phyloP scores from a whole-genome alignment of 2,888 invertebrate genomes.

The Nemurella pictetii region DNA sequence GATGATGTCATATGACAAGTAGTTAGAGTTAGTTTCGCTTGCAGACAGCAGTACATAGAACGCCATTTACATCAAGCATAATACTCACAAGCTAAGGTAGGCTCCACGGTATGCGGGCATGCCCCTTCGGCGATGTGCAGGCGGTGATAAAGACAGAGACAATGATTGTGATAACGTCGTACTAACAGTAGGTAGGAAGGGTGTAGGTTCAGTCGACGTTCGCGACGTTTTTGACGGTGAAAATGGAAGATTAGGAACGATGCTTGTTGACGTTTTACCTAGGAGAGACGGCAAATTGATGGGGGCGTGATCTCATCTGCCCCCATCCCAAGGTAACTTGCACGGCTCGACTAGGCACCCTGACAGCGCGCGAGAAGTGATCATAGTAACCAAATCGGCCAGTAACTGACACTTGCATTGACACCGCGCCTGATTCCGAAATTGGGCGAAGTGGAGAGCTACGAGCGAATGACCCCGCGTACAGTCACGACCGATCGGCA shows the following conservation, averaged over 20 bases:
- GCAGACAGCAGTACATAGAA: background rate
- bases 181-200: constrained; percentile 33
- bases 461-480: background rate
- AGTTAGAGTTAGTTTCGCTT: too few relatives aligned
- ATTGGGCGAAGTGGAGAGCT: background rate
- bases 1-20: too few relatives aligned
- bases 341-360: constrained; percentile 4
- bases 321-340: constrained; percentile 7
- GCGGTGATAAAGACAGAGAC: constrained; percentile 47
- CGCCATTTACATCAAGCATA: background rate
- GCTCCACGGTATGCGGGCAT: constrained; percentile 47
- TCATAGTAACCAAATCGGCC: background rate
- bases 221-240: background rate
- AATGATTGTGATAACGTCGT: constrained; percentile 39
- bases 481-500: background rate
- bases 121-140: constrained; percentile 45
- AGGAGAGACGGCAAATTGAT: background rate
- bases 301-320: constrained; percentile 36
- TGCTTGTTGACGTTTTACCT: constrained; percentile 1
- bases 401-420: background rate
- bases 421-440: too few relatives aligned
- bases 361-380: constrained; percentile 2
- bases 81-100: constrained; percentile 47
- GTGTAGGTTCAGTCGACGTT: constrained; percentile 31
- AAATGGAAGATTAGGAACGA: background rate